These are phyloP conservation scores for Coenonympha arcania DNA, from an alignment of 2,888 invertebrate species.

Conservation along the genomic window DNA sequence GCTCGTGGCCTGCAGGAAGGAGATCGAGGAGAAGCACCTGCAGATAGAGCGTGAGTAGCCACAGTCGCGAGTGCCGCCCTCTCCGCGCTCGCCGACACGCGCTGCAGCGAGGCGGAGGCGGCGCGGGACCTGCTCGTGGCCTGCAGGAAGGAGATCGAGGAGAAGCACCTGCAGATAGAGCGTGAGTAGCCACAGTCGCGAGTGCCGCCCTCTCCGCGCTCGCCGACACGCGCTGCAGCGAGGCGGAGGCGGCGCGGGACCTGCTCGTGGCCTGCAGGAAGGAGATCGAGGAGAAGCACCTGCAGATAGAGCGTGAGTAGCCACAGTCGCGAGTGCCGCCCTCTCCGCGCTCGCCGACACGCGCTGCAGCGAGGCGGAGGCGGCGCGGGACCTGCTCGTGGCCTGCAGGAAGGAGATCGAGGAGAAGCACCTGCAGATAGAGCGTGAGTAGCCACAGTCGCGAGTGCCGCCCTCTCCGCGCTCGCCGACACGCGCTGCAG, in stretches of 20 bases:
- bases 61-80: no score
- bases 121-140: slow-evolving; percentile 73
- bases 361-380: no score
- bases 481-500: no score
- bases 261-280: slow-evolving; percentile 74
- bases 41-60: slow-evolving; percentile 78
- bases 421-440: no score
- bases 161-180: slow-evolving; percentile 76
- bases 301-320: slow-evolving; percentile 77
- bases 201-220: slow-evolving; percentile 74
- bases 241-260: slow-evolving; percentile 68
- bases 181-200: no score
- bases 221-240: slow-evolving; percentile 69
- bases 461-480: no score
- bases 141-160: slow-evolving; percentile 75
- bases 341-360: no score
- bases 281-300: slow-evolving; percentile 76
- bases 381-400: no score
- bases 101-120: slow-evolving; percentile 72
- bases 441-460: no score
- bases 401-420: no score
- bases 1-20: slow-evolving; percentile 74
- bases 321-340: no score
- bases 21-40: slow-evolving; percentile 75
- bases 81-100: slow-evolving; percentile 68